Base-by-base conservation (phyloP, 2,888 invertebrate species). In the Iphiclides podalirius region DNA sequence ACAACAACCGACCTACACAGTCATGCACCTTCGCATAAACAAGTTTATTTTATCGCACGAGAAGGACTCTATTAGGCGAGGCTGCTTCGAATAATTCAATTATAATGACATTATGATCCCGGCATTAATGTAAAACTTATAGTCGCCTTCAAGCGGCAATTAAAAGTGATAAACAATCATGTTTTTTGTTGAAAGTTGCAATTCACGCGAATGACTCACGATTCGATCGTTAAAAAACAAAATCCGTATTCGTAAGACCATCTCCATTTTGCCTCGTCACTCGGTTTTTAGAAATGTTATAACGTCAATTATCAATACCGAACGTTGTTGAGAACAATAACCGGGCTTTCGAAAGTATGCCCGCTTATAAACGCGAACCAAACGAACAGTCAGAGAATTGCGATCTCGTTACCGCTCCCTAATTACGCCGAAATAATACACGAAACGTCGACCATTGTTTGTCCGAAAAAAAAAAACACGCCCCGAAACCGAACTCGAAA, bases 341-440 rank as follows among this genome's bases (percentile, higher is more conserved):
- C 4, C 9, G 28, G 31, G 11, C 4, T 31, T 31, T 31, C 31
- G 31, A 11, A 31, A 31, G 8, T 1, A n/a, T 1, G 26, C 26
- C 3, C 12, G 23, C 31, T 51, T 45, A 44, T 59, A 66, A 41
- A 61, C 55, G 60, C 59, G 58, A 56, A 58, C 59, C 60, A 63
- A 60, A 49, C 52, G 51, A 53, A 52, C 48, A 34, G 47, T 43
- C 52, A n/a, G n/a, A n/a, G n/a, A n/a, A n/a, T n/a, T 47, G 57
- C 62, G 52, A 66, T 62, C 77, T 82, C 80, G 75, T 81, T 81
- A 81, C 77, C 75, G 76, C 68, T 81, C 79, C 72, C 76, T 83
- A 86, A 87, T 87, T 86, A 86, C 70, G 62, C 67, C 66, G 73
- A 79, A 85, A 82, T 82, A 84, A 83, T 81, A 74, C 75, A 72